Conservation (phyloP, 2,888 invertebrate genomes). For the Machimus rusticus region DNA sequence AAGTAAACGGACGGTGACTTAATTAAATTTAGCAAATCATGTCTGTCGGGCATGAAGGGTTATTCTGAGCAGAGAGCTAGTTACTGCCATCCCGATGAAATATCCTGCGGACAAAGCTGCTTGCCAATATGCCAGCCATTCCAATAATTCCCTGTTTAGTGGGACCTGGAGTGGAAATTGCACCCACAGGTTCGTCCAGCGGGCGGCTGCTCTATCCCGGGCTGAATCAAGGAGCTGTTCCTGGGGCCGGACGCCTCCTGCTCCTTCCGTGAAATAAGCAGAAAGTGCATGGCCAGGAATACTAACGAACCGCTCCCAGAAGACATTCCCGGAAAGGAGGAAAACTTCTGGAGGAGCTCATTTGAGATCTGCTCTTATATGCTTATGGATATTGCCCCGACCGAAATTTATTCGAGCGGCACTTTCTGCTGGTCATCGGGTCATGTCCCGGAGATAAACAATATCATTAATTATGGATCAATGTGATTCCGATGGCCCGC, state of each 20-base stretch:
- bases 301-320: neutral
- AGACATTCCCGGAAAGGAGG: neutral
- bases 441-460: constrained; percentile 17
- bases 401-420: neutral
- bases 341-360: constrained; percentile 12
- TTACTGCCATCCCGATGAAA: constrained; percentile 25
- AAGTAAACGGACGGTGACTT: constrained; percentile 40
- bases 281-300: constrained; percentile 18
- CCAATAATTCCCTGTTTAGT: neutral
- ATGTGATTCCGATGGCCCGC: neutral
- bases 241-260: neutral
- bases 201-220: neutral
- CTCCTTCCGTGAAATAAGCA: constrained; percentile 13
- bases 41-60: constrained; percentile 43
- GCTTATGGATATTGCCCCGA: neutral
- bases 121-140: neutral
- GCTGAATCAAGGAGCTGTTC: constrained; percentile 15
- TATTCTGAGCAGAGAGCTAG: neutral
- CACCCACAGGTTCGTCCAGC: neutral
- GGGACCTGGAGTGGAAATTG: neutral
- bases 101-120: constrained; percentile 21
- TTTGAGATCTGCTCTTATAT: neutral
- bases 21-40: constrained; percentile 46
- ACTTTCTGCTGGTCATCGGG: constrained; percentile 13
- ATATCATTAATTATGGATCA: constrained; percentile 23